phyloP scores from a whole-genome alignment of 1,140 invertebrate genomes.

The Trichoplusia ni region DNA sequence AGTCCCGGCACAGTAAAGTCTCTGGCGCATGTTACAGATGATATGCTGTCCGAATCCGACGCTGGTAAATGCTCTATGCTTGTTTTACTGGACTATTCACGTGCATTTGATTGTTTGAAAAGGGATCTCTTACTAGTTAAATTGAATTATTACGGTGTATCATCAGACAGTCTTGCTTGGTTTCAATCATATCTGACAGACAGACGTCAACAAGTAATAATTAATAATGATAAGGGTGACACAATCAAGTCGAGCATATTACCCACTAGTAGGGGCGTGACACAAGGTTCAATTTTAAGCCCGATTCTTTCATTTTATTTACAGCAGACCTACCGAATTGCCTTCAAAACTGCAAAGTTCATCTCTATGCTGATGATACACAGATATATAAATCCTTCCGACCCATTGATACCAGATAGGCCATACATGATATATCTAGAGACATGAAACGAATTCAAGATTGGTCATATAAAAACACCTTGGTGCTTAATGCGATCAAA shows the following conservation, averaged over 20 bases:
- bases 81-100: slow-evolving; percentile 52
- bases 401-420: too few relatives aligned
- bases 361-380: too few relatives aligned
- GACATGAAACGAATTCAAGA: too few relatives aligned
- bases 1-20: slow-evolving; percentile 46
- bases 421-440: too few relatives aligned
- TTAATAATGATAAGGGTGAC: not conserved
- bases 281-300: too few relatives aligned
- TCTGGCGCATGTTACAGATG: slow-evolving; percentile 48
- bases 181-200: not conserved
- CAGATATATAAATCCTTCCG: too few relatives aligned
- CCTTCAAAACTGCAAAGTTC: too few relatives aligned
- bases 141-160: slow-evolving; percentile 33
- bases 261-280: too few relatives aligned
- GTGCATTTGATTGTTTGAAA: slow-evolving; percentile 56
- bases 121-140: slow-evolving; percentile 47
- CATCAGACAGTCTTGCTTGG: not conserved
- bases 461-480: too few relatives aligned
- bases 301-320: too few relatives aligned
- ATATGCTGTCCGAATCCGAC: slow-evolving; percentile 49
- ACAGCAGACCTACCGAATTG: too few relatives aligned
- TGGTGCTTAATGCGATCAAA: too few relatives aligned
- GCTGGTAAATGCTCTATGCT: slow-evolving; percentile 43
- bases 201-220: not conserved
- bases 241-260: not conserved